These are phyloP conservation scores for Phenacoccus solenopsis DNA, from an alignment of 1,140 invertebrate genomes.

Conservation along the genomic window DNA sequence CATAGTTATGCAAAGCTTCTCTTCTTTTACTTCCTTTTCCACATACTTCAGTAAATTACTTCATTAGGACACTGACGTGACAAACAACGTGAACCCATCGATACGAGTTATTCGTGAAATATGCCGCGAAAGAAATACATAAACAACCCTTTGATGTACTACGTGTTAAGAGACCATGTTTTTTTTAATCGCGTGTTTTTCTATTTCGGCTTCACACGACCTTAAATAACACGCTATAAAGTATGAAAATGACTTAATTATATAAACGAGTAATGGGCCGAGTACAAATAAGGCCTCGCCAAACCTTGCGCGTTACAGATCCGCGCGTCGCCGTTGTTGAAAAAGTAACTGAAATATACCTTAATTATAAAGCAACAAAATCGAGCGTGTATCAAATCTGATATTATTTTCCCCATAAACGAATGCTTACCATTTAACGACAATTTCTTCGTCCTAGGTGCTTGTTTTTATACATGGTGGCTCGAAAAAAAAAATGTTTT, in stretches of 20 bases:
- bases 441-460: not conserved
- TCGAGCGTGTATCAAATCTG: not conserved
- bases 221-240: conserved; percentile 9
- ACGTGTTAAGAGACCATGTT: conserved; percentile 11
- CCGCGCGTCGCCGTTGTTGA: not conserved
- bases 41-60: too few species aligned
- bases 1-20: too few species aligned
- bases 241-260: conserved; percentile 15
- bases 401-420: not conserved
- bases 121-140: too few species aligned
- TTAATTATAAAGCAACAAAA: not conserved
- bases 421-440: conserved; percentile 1
- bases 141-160: conserved; percentile 8
- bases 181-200: conserved; percentile 14
- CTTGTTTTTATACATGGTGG: not conserved
- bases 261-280: conserved; percentile 9
- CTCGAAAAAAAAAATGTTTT: not conserved
- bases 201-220: conserved; percentile 14
- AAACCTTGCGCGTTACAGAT: too few species aligned
- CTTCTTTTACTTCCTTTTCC: too few species aligned
- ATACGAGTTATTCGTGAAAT: too few species aligned
- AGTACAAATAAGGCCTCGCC: not conserved
- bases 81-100: too few species aligned
- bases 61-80: too few species aligned
- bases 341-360: not conserved